These are phyloP conservation scores for Zingel zingel DNA, from an alignment of 2,113 vertebrate genomes.

Conservation along the genomic window DNA sequence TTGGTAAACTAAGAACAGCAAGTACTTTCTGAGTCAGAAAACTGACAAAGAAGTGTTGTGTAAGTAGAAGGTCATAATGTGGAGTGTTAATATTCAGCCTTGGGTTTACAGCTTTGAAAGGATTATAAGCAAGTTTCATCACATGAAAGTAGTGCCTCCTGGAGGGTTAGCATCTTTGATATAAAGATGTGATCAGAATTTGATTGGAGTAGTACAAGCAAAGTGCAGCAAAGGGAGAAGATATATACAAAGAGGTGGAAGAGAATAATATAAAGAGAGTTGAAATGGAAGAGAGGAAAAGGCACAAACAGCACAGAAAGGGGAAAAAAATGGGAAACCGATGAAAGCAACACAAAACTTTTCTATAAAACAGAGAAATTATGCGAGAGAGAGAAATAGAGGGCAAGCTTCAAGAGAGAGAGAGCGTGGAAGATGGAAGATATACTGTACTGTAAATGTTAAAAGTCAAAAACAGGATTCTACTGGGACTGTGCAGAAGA, in stretches of 20 bases:
- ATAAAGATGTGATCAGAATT: conserved; percentile 76
- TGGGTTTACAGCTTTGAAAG: conserved; percentile 69
- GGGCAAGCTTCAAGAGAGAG: conserved; percentile 25
- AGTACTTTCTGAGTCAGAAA: conserved; percentile 44
- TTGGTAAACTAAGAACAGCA: conserved; percentile 27
- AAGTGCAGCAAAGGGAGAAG: conserved; percentile 41
- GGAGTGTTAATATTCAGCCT: conserved; percentile 70
- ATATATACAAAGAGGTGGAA: conserved; percentile 47
- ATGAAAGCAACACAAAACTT: conserved; percentile 55
- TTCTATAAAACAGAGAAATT: conserved; percentile 39
- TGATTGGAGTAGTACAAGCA: conserved; percentile 51
- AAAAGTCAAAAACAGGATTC: conserved; percentile 34
- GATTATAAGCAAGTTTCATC: conserved; percentile 76
- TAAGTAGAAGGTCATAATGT: conserved; percentile 71
- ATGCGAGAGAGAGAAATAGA: conserved; percentile 42
- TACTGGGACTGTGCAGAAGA: conserved; percentile 23
- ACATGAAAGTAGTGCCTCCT: conserved; percentile 70
- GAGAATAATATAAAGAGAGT: conserved; percentile 48
- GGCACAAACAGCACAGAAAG: conserved; percentile 36
- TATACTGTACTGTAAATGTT: conserved; percentile 10
- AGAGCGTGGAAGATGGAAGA: conserved; percentile 3
- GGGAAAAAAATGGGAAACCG: conserved; percentile 35
- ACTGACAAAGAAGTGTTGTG: conserved; percentile 56
- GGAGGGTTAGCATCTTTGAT: conserved; percentile 76
- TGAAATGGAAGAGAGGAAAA: conserved; percentile 40